Conservation (phyloP, 2,888 invertebrate genomes). For the Geophilus truncorum region DNA sequence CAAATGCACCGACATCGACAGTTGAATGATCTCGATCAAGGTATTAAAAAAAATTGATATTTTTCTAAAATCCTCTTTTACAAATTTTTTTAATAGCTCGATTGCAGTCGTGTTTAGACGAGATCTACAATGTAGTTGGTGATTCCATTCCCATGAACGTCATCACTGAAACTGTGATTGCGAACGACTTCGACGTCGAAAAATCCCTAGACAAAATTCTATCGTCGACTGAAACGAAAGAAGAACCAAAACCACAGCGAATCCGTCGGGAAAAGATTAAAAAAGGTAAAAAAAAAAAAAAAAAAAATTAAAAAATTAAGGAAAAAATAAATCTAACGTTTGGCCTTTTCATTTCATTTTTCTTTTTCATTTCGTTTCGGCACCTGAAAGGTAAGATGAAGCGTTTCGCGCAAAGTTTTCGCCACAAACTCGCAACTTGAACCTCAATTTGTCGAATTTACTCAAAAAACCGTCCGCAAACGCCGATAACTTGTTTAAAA, state of each 20-base stretch:
- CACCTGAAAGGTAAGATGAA: conserved; percentile 55
- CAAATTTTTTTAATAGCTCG: too few species aligned
- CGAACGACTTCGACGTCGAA: conserved; percentile 66
- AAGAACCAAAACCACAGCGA: conserved; percentile 49
- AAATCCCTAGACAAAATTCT: conserved; percentile 69
- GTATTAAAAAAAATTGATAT: not conserved
- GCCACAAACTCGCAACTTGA: not conserved
- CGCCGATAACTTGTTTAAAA: not conserved
- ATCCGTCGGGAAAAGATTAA: conserved; percentile 41
- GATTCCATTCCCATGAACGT: conserved; percentile 67
- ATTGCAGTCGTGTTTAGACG: conserved; percentile 76
- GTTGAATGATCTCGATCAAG: not conserved
- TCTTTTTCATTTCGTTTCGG: conserved; percentile 42
- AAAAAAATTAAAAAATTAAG: not conserved
- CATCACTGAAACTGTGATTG: conserved; percentile 66
- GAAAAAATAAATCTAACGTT: conserved; percentile 28
- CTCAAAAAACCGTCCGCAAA: not conserved
- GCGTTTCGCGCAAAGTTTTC: not conserved
- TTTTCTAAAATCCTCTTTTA: conserved; percentile 32
- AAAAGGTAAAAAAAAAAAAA: conserved; percentile 44
- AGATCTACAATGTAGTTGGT: conserved; percentile 72
- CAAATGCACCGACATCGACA: too few species aligned
- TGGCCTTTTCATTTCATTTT: conserved; percentile 38
- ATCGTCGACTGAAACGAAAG: too few species aligned
- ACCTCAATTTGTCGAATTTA: not conserved